phyloP scores from a whole-genome alignment of 2,797 vertebrate genomes.

The Poecilia gillii region DNA sequence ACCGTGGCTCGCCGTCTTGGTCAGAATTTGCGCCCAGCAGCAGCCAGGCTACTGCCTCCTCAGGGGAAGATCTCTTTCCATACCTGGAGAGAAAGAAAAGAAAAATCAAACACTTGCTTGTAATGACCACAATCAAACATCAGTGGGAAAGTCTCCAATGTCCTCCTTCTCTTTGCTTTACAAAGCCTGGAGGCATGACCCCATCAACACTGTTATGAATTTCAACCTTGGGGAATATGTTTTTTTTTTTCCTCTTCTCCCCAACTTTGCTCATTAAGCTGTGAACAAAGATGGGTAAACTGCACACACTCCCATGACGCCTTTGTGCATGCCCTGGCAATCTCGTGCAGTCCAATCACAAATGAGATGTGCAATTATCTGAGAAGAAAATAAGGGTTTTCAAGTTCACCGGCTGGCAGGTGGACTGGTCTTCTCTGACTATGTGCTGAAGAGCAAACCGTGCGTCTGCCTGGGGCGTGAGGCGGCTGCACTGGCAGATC shows the following conservation, averaged over 20 bases:
- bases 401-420: conserved; percentile 26
- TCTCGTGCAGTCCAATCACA: conserved; percentile 16
- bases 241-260: neutral
- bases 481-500: conserved; percentile 22
- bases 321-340: conserved; percentile 14
- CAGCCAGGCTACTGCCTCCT: conserved; percentile 78
- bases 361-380: conserved; percentile 32
- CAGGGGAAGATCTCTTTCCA: conserved; percentile 85
- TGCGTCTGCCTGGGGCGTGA: conserved; percentile 26
- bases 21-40: conserved; percentile 78
- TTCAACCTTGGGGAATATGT: conserved; percentile 10
- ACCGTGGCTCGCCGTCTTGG: conserved; percentile 82
- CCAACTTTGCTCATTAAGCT: conserved; percentile 14
- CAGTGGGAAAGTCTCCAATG: neutral
- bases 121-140: neutral
- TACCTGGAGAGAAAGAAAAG: conserved; percentile 75
- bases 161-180: conserved; percentile 3
- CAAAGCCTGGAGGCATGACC: conserved; percentile 21
- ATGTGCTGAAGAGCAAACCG: conserved; percentile 33
- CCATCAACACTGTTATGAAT: conserved; percentile 28
- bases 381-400: conserved; percentile 34
- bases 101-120: conserved; percentile 24
- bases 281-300: conserved; percentile 20
- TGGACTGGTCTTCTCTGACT: conserved; percentile 11
- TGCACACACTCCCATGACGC: conserved; percentile 10